These are phyloP conservation scores for Hydropsyche tenuis DNA, from an alignment of 1,140 invertebrate genomes.

Conservation along the genomic window DNA sequence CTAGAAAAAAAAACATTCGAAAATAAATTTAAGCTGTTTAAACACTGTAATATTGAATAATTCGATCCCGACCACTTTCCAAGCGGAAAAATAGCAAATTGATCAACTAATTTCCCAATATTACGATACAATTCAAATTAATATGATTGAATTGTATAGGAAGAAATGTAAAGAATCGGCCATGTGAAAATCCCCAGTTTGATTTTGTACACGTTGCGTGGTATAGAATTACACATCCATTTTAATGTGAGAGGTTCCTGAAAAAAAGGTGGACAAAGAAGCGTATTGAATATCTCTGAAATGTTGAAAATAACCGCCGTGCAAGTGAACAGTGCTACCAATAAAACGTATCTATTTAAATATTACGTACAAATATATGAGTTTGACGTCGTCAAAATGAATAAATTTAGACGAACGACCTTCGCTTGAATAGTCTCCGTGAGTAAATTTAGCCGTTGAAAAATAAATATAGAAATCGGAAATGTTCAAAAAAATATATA, in stretches of 20 bases:
- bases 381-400: constrained; percentile 25
- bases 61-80: no score
- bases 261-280: not conserved
- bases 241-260: not conserved
- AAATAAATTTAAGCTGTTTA: no score
- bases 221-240: constrained; percentile 1
- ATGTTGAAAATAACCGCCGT: constrained; percentile 1
- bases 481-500: not conserved
- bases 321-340: not conserved
- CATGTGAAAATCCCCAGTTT: not conserved
- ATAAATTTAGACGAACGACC: constrained; percentile 32
- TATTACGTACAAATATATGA: not conserved
- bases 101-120: no score
- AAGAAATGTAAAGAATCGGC: not conserved
- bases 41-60: no score
- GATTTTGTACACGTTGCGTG: not conserved
- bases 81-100: no score
- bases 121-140: no score
- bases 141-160: no score
- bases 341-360: constrained; percentile 5
- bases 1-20: no score
- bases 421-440: constrained; percentile 21
- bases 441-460: constrained; percentile 24
- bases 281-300: constrained; percentile 2
- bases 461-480: constrained; percentile 21